phyloP scores from a whole-genome alignment of 2,888 invertebrate genomes.

The Dasysyrphus tricinctus region DNA sequence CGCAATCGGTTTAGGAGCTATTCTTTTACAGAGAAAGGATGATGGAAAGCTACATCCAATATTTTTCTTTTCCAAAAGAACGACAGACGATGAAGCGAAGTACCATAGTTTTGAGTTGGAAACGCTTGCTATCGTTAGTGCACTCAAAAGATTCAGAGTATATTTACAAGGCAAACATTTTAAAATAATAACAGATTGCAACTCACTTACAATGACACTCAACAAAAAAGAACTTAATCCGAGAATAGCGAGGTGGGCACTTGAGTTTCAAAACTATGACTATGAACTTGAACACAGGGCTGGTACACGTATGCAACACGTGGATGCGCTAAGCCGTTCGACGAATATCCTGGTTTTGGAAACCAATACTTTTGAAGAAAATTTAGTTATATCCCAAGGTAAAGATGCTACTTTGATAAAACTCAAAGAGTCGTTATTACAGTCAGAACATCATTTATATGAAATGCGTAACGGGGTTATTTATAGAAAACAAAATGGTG shows the following conservation, averaged over 20 bases:
- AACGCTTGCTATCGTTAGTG: not conserved
- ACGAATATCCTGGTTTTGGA: not conserved
- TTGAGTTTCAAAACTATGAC: slow-evolving; percentile 1
- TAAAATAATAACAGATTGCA: too few relatives aligned
- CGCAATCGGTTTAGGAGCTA: too few relatives aligned
- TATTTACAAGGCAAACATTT: too few relatives aligned
- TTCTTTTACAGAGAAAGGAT: too few relatives aligned
- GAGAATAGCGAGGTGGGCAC: not conserved
- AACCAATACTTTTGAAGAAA: slow-evolving; percentile 62
- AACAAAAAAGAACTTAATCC: not conserved
- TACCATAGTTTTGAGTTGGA: too few relatives aligned
- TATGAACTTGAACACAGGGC: not conserved
- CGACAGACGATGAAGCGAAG: too few relatives aligned
- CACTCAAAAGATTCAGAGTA: not conserved
- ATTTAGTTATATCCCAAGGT: slow-evolving; percentile 20
- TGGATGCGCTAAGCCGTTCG: not conserved
- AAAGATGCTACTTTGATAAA: not conserved
- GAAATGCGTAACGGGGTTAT: slow-evolving; percentile 40
- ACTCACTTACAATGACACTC: too few relatives aligned
- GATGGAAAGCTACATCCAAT: too few relatives aligned
- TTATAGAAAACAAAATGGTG: not conserved
- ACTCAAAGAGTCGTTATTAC: slow-evolving; percentile 27
- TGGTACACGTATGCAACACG: not conserved
- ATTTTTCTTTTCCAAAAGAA: too few relatives aligned
- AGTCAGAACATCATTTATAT: slow-evolving; percentile 13